Base-by-base conservation (phyloP, 2,113 vertebrate genomes). In the Clarias batrachus region DNA sequence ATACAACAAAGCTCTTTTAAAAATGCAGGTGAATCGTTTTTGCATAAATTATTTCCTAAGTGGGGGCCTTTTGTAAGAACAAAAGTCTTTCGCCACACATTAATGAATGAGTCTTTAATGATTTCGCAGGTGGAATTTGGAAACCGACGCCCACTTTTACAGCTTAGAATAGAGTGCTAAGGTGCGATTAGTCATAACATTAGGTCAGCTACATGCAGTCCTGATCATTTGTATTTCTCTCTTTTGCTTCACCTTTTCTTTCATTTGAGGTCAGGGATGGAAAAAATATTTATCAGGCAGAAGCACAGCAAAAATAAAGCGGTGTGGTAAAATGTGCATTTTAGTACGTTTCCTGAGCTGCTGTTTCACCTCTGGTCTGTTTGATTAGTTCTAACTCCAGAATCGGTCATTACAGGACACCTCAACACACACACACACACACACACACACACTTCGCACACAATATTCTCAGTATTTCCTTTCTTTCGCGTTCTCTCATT, bases 41-140 rank as follows among this genome's bases (percentile, higher is more conserved):
- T 91, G 89, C 92, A 93, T 93, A 92, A 93, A 93, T 92, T 89
- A 91, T 91, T 85, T 85, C 54, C 71, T 87, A 90, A 94, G 90
- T 93, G 89, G 90, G 88, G 88, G 89, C 85, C 83, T 48, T 92
- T 91, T 91, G 88, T 85, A 83, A 83, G 82, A 81, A 86, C 27
- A 1, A 27, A 30, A 13, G 27, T 70, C 27, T 3, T 37, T 37
- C 84, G 33, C 73, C 85, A 78, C 87, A 87, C 87, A 82, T 91
- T 80, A 82, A 85, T 87, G 88, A 87, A 91, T 87, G 87, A 54
- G 82, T 93, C 48, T 48, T 48, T 48, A 48, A 48, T 94, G 94
- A 94, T 93, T 94, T 93, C 91, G 91, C 93, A 92, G 92, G 93
- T 91, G 90, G 11, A 37, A 76, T 56, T 70, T 93, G 65, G 94